A percentile compares a stretch with the other conserved stretches of the same genome.
Conservation (phyloP, 2,113 vertebrate genomes). For the Dendrocopos noguchii region DNA sequence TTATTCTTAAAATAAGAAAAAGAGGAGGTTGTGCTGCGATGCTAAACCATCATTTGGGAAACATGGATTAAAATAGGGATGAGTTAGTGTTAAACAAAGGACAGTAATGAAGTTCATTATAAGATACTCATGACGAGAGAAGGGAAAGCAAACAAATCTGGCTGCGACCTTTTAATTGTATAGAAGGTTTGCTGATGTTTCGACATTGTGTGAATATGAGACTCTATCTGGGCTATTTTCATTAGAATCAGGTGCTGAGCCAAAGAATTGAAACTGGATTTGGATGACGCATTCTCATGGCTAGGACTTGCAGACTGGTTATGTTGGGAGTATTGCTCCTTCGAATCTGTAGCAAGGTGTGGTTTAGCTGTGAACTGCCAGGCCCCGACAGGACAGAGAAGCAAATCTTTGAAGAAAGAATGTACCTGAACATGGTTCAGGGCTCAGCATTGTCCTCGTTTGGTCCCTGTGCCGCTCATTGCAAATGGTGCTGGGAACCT, state of each 20-base stretch:
- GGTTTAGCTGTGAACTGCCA: constrained; percentile 51
- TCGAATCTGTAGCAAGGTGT: background rate
- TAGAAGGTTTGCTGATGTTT: background rate
- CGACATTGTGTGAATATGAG: background rate
- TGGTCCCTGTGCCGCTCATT: background rate
- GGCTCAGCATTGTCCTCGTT: constrained; percentile 13
- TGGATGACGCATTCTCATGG: background rate
- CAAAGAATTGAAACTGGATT: background rate
- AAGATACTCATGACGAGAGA: background rate
- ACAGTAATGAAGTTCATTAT: background rate
- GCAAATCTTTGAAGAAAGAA: constrained; percentile 5
- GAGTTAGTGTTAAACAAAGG: background rate
- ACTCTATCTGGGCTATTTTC: background rate
- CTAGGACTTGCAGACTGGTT: background rate
- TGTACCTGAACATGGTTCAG: constrained; percentile 18
- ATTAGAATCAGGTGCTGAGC: background rate
- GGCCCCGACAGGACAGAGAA: background rate
- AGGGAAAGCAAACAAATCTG: background rate
- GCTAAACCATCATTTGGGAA: background rate
- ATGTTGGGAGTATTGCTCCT: background rate
- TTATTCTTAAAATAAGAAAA: background rate
- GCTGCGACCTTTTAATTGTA: rapidly evolving
- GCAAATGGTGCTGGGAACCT: constrained; percentile 4
- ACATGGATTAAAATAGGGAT: background rate
- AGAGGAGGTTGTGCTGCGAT: background rate